Base-by-base conservation (phyloP, 2,113 vertebrate species). In the Lampris incognitus region DNA sequence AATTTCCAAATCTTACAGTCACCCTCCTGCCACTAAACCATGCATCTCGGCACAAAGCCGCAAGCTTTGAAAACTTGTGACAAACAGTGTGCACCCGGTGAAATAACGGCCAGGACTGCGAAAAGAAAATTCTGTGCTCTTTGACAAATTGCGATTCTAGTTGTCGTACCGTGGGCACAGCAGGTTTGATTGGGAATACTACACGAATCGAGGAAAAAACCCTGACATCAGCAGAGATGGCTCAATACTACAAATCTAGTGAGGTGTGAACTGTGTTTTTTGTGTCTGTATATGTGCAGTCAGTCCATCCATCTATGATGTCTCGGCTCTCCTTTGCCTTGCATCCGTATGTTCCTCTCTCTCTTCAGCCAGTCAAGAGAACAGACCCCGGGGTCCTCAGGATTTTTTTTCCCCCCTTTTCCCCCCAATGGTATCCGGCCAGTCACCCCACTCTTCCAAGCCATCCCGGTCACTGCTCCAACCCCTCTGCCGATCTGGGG, bases 321-420 rank as follows among this genome's bases (percentile, higher is more conserved):
- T 42, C 13, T 46, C 13, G 1, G n/a, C n/a, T 46, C 60, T 38
- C 70, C 46, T 66, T 5, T 7, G 61, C 44, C 61, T 74, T 66
- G 83, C 78, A 80, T 87, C 79, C 70, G 81, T 66, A 85, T 71
- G 69, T 72, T 54, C n/a, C 60, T 69, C 72, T 69, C 72, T 68
- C 71, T 78, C 56, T 65, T 68, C 42, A 0, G 13, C 3, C 51
- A 7, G 51, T 69, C 55, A 66, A 52, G 57, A 59, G 74, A 42
- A 44, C 51, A 50, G 74, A 58, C 65, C 42, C 67, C 3, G 64
- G 7, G 9, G 65, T 73, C 75, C 80, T 24, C 24, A 24, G 24
- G 24, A 0, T 24, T 24, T 24, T 24, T 24, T 24, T 24, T 24
- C 24, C 24, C 24, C 0, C 24, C 0, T 24, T 24, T 24, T 24